Evolutionary conservation across 2,113 vertebrate genomes (phyloP).

Genomic region (Acinonyx jubatus): DNA sequence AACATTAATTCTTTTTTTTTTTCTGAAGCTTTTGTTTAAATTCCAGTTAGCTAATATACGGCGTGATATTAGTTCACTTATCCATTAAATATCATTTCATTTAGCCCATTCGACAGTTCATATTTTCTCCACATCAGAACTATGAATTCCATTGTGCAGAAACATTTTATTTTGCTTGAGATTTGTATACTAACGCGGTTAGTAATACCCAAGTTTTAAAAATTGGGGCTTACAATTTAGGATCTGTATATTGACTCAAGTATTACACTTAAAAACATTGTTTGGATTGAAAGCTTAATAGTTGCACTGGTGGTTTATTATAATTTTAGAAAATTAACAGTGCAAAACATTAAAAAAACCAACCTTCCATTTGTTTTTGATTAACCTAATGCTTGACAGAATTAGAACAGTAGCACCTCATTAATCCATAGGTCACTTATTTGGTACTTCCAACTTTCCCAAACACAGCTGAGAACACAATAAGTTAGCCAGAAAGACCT

Average conservation of each 20-base stretch:
- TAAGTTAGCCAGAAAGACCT: slow-evolving; percentile 40
- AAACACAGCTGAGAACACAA: slow-evolving; percentile 18
- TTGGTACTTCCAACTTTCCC: slow-evolving; percentile 55
- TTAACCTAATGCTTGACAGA: slow-evolving; percentile 70
- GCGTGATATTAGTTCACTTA: neutral
- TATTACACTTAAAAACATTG: neutral
- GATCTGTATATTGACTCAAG: neutral
- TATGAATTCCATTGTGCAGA: neutral
- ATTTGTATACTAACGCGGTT: neutral
- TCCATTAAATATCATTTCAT: slow-evolving; percentile 38
- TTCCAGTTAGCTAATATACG: neutral
- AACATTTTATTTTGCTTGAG: slow-evolving; percentile 15
- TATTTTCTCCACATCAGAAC: neutral
- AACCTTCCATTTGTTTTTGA: slow-evolving; percentile 56
- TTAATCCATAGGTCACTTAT: slow-evolving; percentile 58
- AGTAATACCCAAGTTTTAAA: neutral
- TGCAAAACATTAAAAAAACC: slow-evolving; percentile 62
- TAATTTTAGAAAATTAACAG: slow-evolving; percentile 70
- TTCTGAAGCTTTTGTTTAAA: neutral
- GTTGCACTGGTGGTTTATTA: slow-evolving; percentile 45
- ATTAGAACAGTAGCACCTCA: slow-evolving; percentile 59
- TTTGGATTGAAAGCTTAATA: slow-evolving; percentile 61
- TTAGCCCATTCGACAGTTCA: neutral
- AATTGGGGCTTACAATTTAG: neutral
- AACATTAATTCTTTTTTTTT: slow-evolving; percentile 28